Base-by-base conservation (phyloP, 2,888 invertebrate genomes). In the Cistogaster globosa region DNA sequence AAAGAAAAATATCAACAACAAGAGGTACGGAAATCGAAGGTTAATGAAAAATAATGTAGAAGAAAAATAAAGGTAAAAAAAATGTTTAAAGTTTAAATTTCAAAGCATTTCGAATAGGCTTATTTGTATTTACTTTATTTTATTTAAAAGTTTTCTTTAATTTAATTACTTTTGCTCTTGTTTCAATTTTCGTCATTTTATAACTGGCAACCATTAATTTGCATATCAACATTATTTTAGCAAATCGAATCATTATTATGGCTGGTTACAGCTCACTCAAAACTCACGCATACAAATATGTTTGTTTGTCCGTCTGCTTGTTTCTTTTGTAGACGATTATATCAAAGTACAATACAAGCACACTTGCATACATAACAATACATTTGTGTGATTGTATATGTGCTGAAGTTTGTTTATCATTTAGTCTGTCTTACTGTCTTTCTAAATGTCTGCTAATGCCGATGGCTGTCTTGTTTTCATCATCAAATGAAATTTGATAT, bases 221-320 rank as follows among this genome's bases (percentile, higher is more conserved):
- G 87, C 88, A 88, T 90, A 90, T 89, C 90, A 91, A 89, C 88
- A 88, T 88, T 88, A 88, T 89, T 87, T 75, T 80, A 89, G 87
- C 89, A 90, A 91, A 91, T 91, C 91, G 90, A 91, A 91, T 91
- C 90, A 91, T 91, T 89, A 89, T 90, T 89, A 90, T 91, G 90
- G 89, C 89, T 91, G 90, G 87, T 88, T 91, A 90, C 89, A 89
- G 89, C 89, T 90, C 90, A 89, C 88, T 90, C 88, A 91, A 90
- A 90, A 89, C 89, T 89, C 88, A 90, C 90, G 90, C 89, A 88
- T 51, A 82, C 60, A 79, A 75, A 69, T 55, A 75, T 32, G 32
- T 58, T 78, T 55, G 57, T 69, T 60, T 79, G 71, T 83, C 45
- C 22, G 75, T 75, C 32, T 18, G 38, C 26, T 51, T 55, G 58